These are phyloP conservation scores for Saxidomus purpurata DNA, from an alignment of 1,140 invertebrate species.

Conservation along the genomic window DNA sequence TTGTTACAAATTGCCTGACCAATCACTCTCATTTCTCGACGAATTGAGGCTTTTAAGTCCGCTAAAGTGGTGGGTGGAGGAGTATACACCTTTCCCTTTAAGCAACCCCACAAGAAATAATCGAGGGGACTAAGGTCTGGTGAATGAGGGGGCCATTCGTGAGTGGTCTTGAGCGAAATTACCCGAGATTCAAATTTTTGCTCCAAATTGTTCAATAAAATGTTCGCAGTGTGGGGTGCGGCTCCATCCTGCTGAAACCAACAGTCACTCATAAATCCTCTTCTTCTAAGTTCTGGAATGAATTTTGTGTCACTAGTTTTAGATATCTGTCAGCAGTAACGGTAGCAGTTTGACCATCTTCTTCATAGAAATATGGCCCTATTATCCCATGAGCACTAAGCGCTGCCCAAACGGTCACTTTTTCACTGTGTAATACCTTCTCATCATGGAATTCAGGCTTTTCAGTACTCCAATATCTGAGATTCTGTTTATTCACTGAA, in stretches of 20 bases:
- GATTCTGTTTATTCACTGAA: not conserved
- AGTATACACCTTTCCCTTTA: too few species aligned
- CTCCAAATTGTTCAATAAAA: not conserved
- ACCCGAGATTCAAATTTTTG: not conserved
- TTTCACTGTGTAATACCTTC: not conserved
- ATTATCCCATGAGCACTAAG: not conserved
- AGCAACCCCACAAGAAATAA: too few species aligned
- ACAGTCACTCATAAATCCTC: too few species aligned
- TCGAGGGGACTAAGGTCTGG: not conserved
- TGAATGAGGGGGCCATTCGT: not conserved
- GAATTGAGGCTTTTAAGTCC: too few species aligned
- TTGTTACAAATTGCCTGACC: too few species aligned
- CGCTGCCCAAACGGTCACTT: not conserved
- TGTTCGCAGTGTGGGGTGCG: not conserved
- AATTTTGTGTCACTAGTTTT: too few species aligned
- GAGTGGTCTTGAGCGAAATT: not conserved
- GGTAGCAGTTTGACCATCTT: too few species aligned
- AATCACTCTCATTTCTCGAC: too few species aligned
- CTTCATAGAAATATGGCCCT: not conserved
- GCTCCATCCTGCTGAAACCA: constrained; percentile 1
- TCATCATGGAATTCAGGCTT: not conserved
- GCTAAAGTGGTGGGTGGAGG: too few species aligned
- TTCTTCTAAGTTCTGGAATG: too few species aligned
- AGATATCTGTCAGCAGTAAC: too few species aligned
- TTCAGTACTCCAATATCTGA: not conserved